These are phyloP conservation scores for Therioaphis trifolii DNA, from an alignment of 2,888 invertebrate genomes.

Conservation along the genomic window DNA sequence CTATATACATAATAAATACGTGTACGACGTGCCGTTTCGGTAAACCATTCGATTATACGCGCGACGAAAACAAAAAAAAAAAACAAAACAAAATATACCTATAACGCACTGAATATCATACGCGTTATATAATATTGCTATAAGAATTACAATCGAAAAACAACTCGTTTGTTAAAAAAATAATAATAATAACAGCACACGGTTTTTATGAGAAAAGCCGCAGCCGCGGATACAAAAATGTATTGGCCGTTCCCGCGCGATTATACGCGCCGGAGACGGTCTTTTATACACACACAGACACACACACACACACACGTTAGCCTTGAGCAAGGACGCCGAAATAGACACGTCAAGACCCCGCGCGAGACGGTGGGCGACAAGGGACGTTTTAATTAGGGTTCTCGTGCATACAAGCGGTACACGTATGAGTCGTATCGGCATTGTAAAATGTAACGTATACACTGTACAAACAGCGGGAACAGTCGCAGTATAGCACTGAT, in stretches of 20 bases:
- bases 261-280: not conserved
- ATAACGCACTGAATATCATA: not conserved
- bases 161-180: too few species aligned
- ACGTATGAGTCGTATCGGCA: too few species aligned
- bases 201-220: too few species aligned
- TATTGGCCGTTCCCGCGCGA: not conserved
- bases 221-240: not conserved
- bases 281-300: not conserved
- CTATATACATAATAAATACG: not conserved
- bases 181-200: too few species aligned
- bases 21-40: constrained; percentile 55
- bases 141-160: not conserved
- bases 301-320: not conserved
- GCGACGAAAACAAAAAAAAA: constrained; percentile 16
- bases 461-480: not conserved
- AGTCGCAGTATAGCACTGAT: not conserved
- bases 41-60: constrained; percentile 38
- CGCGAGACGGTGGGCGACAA: not conserved
- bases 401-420: not conserved
- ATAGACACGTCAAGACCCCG: not conserved
- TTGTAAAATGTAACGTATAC: too few species aligned
- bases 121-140: too few species aligned
- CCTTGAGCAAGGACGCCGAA: constrained; percentile 48
- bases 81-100: too few species aligned
- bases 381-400: constrained; percentile 32